Base-by-base conservation (phyloP, 2,113 vertebrate species). In the Otus sunia region DNA sequence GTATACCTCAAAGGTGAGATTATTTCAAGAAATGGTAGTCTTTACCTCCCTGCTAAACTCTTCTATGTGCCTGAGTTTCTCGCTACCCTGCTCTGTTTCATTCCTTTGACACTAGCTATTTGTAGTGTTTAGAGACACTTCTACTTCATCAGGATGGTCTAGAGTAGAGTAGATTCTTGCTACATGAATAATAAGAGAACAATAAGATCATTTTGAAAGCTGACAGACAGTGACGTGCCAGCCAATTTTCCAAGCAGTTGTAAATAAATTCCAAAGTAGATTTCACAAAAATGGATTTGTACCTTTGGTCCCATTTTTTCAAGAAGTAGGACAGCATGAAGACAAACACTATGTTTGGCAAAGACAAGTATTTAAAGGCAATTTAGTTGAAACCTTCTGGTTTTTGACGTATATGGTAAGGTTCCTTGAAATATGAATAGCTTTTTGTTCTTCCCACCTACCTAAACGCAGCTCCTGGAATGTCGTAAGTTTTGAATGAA, bases 381-480 rank as follows among this genome's bases (percentile, higher is more conserved):
- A 23, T 16, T 64, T 74, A 41, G n/a, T 81, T 87, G 58, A 73
- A 91, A 73, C 29, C 9, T 59, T 71, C 15, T 72, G 2, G 0
- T 1, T 64, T 92, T 79, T 87, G 15, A 89, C 89, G 16, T 79
- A 5, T 27, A 8, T 15, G 11, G n/a, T 76, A 78, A 79, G 16
- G n/a, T 23, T 82, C 36, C 62, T 82, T 85, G 86, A 94, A 87
- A 82, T 76, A 50, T 5, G 10, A 82, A 68, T 26, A 66, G 11
- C 12, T 56, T 92, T 86, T 94, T 89, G 19, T 76, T 79, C 29
- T 89, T 88, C 41, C 68, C 89, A 22, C 22, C 58, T 87, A 53
- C n/a, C 67, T 92, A 59, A 93, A 64, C 23, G 19, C 26, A 91
- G 58, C 41, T 94, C 56, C 39, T 82, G 23, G 64, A 63, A 56